These are phyloP conservation scores for Pterostichus niger DNA, from an alignment of 2,888 invertebrate species.

Conservation along the genomic window DNA sequence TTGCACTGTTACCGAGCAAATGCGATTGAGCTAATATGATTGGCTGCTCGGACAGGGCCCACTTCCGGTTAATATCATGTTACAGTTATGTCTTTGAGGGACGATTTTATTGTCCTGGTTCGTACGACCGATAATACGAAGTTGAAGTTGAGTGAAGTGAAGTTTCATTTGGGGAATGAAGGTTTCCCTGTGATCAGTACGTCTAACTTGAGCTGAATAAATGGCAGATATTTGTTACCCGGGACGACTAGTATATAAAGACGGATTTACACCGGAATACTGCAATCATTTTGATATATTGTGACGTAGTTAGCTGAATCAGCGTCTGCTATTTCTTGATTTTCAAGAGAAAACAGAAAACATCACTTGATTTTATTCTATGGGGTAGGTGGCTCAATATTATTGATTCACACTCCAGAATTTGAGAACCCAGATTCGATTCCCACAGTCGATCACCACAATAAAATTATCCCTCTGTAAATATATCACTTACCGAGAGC, in stretches of 20 bases:
- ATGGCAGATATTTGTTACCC: constrained; percentile 8
- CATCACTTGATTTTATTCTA: too few species aligned
- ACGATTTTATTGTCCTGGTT: constrained; percentile 50
- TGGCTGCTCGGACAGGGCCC: constrained; percentile 35
- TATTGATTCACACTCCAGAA: too few species aligned
- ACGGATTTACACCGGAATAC: background rate
- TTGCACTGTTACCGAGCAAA: constrained; percentile 50
- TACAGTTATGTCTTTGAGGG: constrained; percentile 58
- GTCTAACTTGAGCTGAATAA: constrained; percentile 27
- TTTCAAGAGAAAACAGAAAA: too few species aligned
- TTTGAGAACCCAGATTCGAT: too few species aligned
- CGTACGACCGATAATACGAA: constrained; percentile 9
- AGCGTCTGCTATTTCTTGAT: too few species aligned
- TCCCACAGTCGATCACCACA: too few species aligned
- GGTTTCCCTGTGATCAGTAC: background rate
- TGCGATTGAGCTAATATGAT: constrained; percentile 58
- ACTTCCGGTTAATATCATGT: constrained; percentile 62
- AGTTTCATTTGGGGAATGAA: constrained; percentile 19
- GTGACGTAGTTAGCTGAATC: background rate
- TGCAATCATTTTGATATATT: background rate
- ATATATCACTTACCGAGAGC: too few species aligned
- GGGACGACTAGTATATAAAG: background rate
- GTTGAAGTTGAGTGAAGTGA: background rate
- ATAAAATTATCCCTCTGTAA: too few species aligned
- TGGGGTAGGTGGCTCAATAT: too few species aligned